Evolutionary conservation across 2,888 invertebrate species (phyloP).

Genomic region (Molorchus minor): DNA sequence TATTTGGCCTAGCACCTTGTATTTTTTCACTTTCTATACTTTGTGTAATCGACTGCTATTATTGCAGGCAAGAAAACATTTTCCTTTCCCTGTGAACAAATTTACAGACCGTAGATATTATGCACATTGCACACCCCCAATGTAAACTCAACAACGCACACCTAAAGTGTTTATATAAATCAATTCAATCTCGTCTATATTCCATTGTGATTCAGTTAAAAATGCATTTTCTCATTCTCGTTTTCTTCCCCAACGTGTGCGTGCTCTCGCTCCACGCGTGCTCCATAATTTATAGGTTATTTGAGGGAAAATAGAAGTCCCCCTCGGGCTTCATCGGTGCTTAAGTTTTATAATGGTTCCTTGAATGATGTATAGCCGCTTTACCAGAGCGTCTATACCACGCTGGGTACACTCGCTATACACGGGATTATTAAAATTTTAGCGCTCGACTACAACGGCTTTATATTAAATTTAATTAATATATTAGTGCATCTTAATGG

Average conservation of each 20-base stretch:
- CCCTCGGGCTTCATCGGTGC: constrained; percentile 51
- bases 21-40: too few relatives aligned
- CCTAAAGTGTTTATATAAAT: constrained; percentile 36
- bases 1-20: too few relatives aligned
- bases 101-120: constrained; percentile 8
- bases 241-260: constrained; percentile 20
- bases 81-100: background rate
- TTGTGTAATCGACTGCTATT: background rate
- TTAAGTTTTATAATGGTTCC: constrained; percentile 54
- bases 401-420: constrained; percentile 39
- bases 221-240: constrained; percentile 36
- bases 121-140: constrained; percentile 7
- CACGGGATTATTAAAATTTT: constrained; percentile 53
- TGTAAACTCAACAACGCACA: constrained; percentile 26
- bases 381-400: constrained; percentile 28
- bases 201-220: constrained; percentile 35
- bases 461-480: constrained; percentile 48
- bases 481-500: constrained; percentile 34
- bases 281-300: constrained; percentile 53
- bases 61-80: constrained; percentile 1
- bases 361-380: constrained; percentile 53
- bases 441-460: constrained; percentile 42
- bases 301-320: constrained; percentile 45
- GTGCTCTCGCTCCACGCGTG: constrained; percentile 36
- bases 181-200: constrained; percentile 29